These are phyloP conservation scores for Alligator sinensis DNA, from an alignment of 2,113 vertebrate species.

Conservation along the genomic window DNA sequence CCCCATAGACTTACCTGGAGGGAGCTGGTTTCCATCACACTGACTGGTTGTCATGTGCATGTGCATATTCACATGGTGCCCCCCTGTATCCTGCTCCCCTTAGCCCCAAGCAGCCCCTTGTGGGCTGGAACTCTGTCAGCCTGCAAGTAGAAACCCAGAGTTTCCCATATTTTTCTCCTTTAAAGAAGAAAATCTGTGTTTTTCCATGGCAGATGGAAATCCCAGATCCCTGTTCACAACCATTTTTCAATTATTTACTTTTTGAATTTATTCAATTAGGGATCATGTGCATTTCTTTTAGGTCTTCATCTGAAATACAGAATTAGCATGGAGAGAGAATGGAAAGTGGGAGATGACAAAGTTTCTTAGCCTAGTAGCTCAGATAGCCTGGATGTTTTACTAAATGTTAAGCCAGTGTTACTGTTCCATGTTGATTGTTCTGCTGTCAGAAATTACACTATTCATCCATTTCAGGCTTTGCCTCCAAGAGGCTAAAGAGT, in stretches of 20 bases:
- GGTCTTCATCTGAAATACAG: neutral
- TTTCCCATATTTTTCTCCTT: too few species aligned
- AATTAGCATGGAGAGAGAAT: neutral
- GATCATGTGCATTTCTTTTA: neutral
- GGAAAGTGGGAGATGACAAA: neutral
- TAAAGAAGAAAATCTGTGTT: too few species aligned
- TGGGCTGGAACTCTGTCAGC: too few species aligned
- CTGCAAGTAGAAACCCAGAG: too few species aligned
- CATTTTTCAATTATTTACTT: neutral
- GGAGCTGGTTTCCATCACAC: too few species aligned
- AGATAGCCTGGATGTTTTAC: neutral
- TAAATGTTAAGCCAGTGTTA: neutral
- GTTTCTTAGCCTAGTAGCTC: neutral
- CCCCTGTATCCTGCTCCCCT: too few species aligned
- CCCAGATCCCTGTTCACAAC: too few species aligned
- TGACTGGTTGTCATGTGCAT: too few species aligned
- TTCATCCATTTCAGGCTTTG: neutral
- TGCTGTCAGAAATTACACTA: neutral
- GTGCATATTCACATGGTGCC: too few species aligned
- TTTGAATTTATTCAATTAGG: neutral
- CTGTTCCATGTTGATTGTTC: neutral
- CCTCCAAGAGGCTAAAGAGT: neutral
- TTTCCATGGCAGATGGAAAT: too few species aligned
- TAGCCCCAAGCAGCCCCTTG: too few species aligned
- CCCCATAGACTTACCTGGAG: too few species aligned